Evolutionary conservation across 2,797 vertebrate species (phyloP), one percentile per base, ranked within the genome.

Genomic region (Sardinella longiceps): DNA sequence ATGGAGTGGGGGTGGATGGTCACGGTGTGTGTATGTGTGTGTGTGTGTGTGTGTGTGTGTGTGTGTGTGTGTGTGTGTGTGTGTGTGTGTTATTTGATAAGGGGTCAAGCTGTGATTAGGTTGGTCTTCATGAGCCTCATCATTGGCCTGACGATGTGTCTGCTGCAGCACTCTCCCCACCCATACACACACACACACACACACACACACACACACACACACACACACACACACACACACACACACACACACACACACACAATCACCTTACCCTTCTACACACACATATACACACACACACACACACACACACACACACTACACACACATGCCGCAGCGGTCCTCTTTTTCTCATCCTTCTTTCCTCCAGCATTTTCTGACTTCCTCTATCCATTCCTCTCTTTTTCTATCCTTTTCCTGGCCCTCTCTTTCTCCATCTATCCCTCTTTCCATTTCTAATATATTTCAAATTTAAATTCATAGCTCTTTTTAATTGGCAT

Each of bases 81-180:
- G 63, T 70, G 63, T 33, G 63, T 84, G 85, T 37, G 3, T 45
- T 77, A 85, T 53, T 18, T 50, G 84, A 83, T 0, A 18, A 88
- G 88, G 85, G 85, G 88, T 84, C 82, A 87, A 20, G 82, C 56
- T 83, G 82, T 74, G 45, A 45, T 48, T 9, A 66, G 15, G 20
- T 12, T 74, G 14, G 37, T 46, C 82, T 66, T 18, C 9, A 90
- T 90, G 87, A 87, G 89, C 85, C 84, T 89, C 87, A 88, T 89
- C 90, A 87, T 87, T 84, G 0, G 89, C 89, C 91, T 89, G 88
- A 84, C 92, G 93, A 92, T 92, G 92, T 92, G 93, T 91, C 94
- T 91, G 89, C 92, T 94, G 87, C 89, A 89, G 88, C 48, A 89
- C 5, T 45, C 12, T 25, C 81, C 37, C 84, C 88, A 89, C 87